Conservation (phyloP, 1,140 invertebrate species). For the Bombus breviceps region DNA sequence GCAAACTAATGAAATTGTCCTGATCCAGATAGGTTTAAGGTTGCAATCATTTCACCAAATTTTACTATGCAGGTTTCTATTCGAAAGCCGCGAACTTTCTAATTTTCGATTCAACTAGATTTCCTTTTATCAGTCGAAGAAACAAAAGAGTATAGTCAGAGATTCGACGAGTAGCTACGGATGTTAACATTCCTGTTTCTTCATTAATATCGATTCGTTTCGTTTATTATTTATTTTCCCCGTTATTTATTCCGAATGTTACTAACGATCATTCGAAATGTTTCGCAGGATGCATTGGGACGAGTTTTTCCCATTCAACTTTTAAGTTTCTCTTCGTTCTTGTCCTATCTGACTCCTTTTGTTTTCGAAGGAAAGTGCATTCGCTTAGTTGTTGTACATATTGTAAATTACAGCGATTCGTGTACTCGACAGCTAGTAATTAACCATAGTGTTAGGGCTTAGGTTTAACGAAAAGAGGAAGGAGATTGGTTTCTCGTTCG, state of each 20-base stretch:
- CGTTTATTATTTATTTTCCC: constrained; percentile 18
- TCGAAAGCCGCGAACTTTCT: constrained; percentile 43
- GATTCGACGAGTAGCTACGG: constrained; percentile 53
- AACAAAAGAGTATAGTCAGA: constrained; percentile 10
- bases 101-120: constrained; percentile 51
- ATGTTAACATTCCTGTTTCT: constrained; percentile 42
- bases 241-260: constrained; percentile 4
- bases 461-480: constrained; percentile 37
- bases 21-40: not conserved
- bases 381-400: constrained; percentile 81
- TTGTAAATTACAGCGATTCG: constrained; percentile 77
- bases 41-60: not conserved
- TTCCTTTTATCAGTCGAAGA: constrained; percentile 1
- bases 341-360: not conserved
- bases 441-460: constrained; percentile 53
- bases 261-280: not conserved
- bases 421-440: constrained; percentile 73
- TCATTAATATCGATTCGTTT: constrained; percentile 23
- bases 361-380: constrained; percentile 65
- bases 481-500: constrained; percentile 58
- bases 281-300: constrained; percentile 12
- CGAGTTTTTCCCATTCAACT: constrained; percentile 10
- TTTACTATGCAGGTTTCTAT: not conserved
- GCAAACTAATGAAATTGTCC: not conserved
- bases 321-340: not conserved